Percentiles rank a stretch among this genome's conserved stretches.
These are phyloP conservation scores for Morus bassanus DNA, from an alignment of 2,797 vertebrate genomes.

Conservation along the genomic window DNA sequence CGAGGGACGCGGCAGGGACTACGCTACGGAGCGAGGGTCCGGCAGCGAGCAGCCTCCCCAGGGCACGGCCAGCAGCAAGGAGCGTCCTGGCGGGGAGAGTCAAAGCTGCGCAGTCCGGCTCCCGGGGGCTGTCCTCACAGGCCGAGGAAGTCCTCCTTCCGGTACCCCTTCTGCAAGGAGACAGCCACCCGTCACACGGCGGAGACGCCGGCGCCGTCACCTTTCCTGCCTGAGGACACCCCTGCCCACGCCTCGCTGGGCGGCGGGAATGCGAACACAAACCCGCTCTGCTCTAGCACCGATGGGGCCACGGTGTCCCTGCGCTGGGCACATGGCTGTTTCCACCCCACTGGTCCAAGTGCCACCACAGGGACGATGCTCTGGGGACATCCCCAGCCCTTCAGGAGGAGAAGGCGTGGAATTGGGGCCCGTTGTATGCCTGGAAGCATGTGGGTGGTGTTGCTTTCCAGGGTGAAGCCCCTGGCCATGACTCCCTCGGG, in stretches of 20 bases:
- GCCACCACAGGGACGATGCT: not conserved
- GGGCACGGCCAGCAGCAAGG: not conserved
- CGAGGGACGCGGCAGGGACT: fast-evolving
- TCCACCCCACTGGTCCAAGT: not conserved
- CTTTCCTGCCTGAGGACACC: not conserved
- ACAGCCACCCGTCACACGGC: not conserved
- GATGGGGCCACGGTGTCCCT: not conserved
- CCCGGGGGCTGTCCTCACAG: constrained; percentile 53
- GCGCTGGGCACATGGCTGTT: fast-evolving
- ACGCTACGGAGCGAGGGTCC: not conserved
- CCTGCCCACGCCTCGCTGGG: fast-evolving
- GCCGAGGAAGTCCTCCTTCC: constrained; percentile 80
- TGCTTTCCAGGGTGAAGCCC: not conserved
- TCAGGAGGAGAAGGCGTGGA: fast-evolving
- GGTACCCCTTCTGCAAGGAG: constrained; percentile 78
- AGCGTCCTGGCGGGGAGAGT: not conserved
- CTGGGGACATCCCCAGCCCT: not conserved
- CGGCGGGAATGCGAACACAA: fast-evolving
- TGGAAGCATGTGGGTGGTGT: not conserved
- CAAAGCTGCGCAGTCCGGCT: not conserved
- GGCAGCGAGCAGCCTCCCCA: not conserved
- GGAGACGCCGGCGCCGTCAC: fast-evolving
- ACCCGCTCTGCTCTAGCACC: not conserved
- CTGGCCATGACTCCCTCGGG: not conserved
- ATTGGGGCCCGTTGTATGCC: fast-evolving